Base-by-base conservation (phyloP, 2,113 vertebrate species). In the Xenopus borealis region DNA sequence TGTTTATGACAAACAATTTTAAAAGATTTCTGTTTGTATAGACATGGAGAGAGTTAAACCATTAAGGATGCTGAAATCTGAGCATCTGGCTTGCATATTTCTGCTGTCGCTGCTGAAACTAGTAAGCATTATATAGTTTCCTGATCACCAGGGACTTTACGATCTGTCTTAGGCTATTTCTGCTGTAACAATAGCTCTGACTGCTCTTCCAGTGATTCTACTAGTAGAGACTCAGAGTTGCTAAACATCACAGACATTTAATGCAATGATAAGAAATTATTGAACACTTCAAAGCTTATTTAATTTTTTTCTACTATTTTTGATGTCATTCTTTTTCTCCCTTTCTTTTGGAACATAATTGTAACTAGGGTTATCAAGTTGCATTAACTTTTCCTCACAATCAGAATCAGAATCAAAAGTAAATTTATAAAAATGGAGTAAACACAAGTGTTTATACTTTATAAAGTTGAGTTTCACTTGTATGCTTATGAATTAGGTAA, bases 161-260 rank as follows among this genome's bases (percentile, higher is more conserved):
- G 14, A 83, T 86, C 84, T 86, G 82, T 87, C 83, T 89, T 83
- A 79, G 78, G 80, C 83, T 88, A 81, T 90, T 86, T 89, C 82
- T 86, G 83, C 81, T 80, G 78, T 85, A 88, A 87, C 83, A 88
- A 81, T 89, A 88, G 87, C 79, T 86, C 84, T 74, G 78, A 78
- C 82, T 82, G 79, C 64, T 83, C 84, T 71, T 63, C 72, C 0
- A 27, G 10, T 7, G 83, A 82, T 81, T 85, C 72, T 75, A 78
- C 53, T 84, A 81, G 81, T 86, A 66, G 13, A 79, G 82, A 12
- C 70, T 55, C 79, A 84, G 5, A 88, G 82, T 40, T 83, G 70
- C 82, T 85, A 81, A 84, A 80, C 76, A 78, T 72, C 79, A 79
- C 72, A 79, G 78, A 80, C 61, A 81, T 30, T 14, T 17, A 7